A percentile compares a stretch with the other conserved stretches of the same genome.
Conservation (phyloP, 2,888 invertebrate species). For the Tenthredo livida region DNA sequence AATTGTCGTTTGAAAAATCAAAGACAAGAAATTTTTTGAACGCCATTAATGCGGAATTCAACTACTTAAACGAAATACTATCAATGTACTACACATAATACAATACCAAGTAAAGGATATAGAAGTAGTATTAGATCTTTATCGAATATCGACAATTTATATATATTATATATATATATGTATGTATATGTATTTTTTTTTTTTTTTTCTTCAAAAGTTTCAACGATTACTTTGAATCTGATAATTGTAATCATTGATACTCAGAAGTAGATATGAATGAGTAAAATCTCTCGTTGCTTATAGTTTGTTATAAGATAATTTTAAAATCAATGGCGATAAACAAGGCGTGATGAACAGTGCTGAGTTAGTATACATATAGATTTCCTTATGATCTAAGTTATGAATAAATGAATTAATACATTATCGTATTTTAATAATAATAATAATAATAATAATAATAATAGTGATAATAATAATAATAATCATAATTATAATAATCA, state of each 20-base stretch:
- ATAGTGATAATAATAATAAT: conserved; percentile 3
- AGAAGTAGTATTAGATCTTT: conserved; percentile 10
- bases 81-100: background rate
- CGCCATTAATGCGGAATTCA: background rate
- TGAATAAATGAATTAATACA: conserved; percentile 67
- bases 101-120: background rate
- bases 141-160: background rate
- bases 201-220: background rate
- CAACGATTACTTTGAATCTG: background rate
- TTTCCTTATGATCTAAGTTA: conserved; percentile 65
- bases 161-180: background rate
- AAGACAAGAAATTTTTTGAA: background rate
- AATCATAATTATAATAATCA: conserved; percentile 8
- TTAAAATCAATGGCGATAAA: conserved; percentile 63
- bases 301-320: background rate
- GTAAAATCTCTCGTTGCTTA: background rate
- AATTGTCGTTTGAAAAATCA: conserved; percentile 24
- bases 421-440: conserved; percentile 55
- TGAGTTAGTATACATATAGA: conserved; percentile 58
- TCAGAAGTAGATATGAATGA: background rate
- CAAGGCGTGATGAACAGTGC: conserved; percentile 63
- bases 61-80: background rate
- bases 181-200: background rate
- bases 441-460: conserved; percentile 13
- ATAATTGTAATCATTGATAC: background rate